Evolutionary conservation across 1,140 invertebrate genomes (phyloP), one percentile per base, ranked within the genome.

Genomic region (Neodiprion lecontei): DNA sequence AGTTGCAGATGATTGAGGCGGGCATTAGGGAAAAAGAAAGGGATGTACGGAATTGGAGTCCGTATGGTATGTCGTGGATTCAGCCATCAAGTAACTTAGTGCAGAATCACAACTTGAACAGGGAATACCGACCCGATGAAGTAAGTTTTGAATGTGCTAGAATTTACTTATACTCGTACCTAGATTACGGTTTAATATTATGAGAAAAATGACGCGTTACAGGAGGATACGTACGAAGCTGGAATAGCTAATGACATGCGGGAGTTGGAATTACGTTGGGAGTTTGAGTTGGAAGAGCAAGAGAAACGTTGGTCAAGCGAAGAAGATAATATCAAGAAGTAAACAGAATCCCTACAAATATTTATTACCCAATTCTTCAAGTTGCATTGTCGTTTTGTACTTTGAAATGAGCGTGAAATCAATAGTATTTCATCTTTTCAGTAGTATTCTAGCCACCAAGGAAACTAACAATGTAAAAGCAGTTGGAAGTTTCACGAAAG

Each of bases 231-330:
- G 3, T 93, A 93, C 74, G 92, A 94, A 82, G 91, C 89, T 72
- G 91, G 90, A 71, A 92, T 93, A 70, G 92, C 91, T 17, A 91
- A 93, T 78, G 92, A 93, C 80, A 93, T 93, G 89, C 87, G 91
- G 21, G 91, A 93, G 79, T 85, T 93, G 28, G 92, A 93, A 83
- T 82, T 92, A 53, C 88, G 92, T 74, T 91, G 91, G 88, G 90
- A 93, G 78, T 91, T 90, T 73, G 92, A 93, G 81, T 80, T 93
- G 28, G 91, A 93, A 79, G 91, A 93, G 81, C 91, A 93, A 69
- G 92, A 93, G 75, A 91, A 91, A 76, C 87, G 89, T 67, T 92
- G 91, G 91, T 92, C 90, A 28, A 91, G 88, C 74, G 91, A 91
- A 79, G 91, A 92, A 74, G 90, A 92, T 75, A 88, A 84, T 48